Percentiles rank a stretch among this genome's conserved stretches.
phyloP scores from a whole-genome alignment of 2,113 vertebrate species.

The Lucifuga dentata region DNA sequence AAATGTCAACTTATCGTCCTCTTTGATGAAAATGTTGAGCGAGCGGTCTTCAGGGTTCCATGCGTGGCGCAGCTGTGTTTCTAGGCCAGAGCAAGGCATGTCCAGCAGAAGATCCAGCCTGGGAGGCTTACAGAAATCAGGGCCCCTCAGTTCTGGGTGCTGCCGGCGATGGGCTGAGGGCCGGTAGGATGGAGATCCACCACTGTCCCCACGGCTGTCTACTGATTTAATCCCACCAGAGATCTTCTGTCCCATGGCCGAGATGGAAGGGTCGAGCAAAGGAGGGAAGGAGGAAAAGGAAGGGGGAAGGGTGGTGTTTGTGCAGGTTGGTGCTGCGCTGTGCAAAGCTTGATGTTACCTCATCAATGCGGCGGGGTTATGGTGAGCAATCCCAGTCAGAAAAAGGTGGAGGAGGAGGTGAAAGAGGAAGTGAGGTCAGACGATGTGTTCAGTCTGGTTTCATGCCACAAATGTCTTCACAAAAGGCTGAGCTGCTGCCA shows the following conservation, averaged over 20 bases:
- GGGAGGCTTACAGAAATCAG: slow-evolving; percentile 90
- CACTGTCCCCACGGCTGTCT: slow-evolving; percentile 88
- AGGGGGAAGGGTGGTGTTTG: slow-evolving; percentile 27
- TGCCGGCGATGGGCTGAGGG: slow-evolving; percentile 82
- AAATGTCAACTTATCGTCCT: slow-evolving; percentile 95
- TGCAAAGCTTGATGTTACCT: slow-evolving; percentile 87
- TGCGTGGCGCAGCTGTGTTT: slow-evolving; percentile 90
- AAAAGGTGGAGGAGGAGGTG: slow-evolving; percentile 45
- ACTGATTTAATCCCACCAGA: slow-evolving; percentile 96
- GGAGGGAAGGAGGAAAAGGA: slow-evolving; percentile 31
- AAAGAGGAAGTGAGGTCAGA: slow-evolving; percentile 51
- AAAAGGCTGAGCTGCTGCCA: slow-evolving; percentile 29
- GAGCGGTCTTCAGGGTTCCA: slow-evolving; percentile 98
- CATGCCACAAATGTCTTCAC: slow-evolving; percentile 69
- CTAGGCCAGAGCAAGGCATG: slow-evolving; percentile 89
- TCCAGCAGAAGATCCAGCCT: slow-evolving; percentile 94
- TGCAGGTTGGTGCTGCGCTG: slow-evolving; percentile 64
- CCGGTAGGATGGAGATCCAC: slow-evolving; percentile 86
- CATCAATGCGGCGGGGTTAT: slow-evolving; percentile 82
- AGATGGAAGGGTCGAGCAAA: slow-evolving; percentile 48
- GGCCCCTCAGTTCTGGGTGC: slow-evolving; percentile 88
- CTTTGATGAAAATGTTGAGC: slow-evolving; percentile 97
- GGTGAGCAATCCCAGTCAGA: slow-evolving; percentile 29
- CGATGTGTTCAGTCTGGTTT: slow-evolving; percentile 45
- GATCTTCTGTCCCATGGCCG: slow-evolving; percentile 98